phyloP scores from a whole-genome alignment of 2,888 invertebrate genomes.

The Tipula vernalis region DNA sequence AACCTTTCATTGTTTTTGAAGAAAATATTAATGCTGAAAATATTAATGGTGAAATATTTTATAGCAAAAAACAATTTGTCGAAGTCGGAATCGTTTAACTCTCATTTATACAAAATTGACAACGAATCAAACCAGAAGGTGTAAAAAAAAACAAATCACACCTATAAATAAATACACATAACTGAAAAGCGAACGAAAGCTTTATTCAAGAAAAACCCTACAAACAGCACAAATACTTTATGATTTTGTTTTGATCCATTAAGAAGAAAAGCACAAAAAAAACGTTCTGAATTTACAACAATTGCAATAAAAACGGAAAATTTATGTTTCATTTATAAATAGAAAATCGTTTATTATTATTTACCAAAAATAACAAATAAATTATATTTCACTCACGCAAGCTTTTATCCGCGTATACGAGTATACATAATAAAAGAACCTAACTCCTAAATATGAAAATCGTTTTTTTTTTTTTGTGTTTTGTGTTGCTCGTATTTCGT shows the following conservation, averaged over 20 bases:
- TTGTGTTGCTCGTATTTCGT: not conserved
- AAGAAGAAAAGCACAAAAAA: not conserved
- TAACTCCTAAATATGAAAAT: not conserved
- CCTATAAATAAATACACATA: not conserved
- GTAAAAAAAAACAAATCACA: not conserved
- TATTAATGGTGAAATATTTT: no score
- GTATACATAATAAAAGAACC: not conserved
- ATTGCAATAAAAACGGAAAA: not conserved
- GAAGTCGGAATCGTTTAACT: no score
- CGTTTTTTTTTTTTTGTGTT: not conserved
- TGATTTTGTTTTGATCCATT: not conserved
- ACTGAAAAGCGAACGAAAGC: not conserved
- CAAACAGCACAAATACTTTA: not conserved
- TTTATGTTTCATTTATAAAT: not conserved
- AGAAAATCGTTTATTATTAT: not conserved
- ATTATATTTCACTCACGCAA: not conserved
- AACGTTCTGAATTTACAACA: not conserved
- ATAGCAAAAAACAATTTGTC: no score
- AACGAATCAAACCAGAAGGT: not conserved
- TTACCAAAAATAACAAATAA: not conserved
- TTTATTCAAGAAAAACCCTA: not conserved
- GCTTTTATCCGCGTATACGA: not conserved
- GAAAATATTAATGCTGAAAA: no score
- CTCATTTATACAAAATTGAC: no score
- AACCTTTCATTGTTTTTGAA: no score